Conservation (phyloP, 2,888 invertebrate species). For the Lasioglossum figueresi region DNA sequence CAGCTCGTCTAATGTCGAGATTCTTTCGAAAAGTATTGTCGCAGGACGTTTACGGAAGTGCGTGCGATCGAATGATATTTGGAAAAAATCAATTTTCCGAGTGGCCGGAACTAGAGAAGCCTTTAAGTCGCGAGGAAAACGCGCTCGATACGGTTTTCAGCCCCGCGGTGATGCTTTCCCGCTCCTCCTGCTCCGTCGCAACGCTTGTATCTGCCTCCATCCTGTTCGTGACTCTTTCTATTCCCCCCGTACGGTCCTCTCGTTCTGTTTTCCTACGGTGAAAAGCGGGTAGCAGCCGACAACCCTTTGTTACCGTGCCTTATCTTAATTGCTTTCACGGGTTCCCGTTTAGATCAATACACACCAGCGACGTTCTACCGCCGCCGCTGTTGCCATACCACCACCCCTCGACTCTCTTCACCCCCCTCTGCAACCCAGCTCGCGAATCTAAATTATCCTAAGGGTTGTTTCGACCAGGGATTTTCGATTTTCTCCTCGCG, state of each 20-base stretch:
- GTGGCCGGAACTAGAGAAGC: neutral
- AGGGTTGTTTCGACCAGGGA: slow-evolving; percentile 69
- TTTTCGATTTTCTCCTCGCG: slow-evolving; percentile 42
- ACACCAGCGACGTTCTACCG: slow-evolving; percentile 64
- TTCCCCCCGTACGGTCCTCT: slow-evolving; percentile 33
- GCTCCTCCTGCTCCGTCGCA: slow-evolving; percentile 4
- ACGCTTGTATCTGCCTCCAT: slow-evolving; percentile 31
- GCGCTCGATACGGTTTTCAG: slow-evolving; percentile 27
- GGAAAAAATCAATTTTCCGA: slow-evolving; percentile 2
- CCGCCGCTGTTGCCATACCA: slow-evolving; percentile 51
- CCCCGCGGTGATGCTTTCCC: slow-evolving; percentile 13
- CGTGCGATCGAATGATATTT: neutral
- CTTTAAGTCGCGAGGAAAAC: slow-evolving; percentile 1
- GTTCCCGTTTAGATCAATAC: slow-evolving; percentile 82
- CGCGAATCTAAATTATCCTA: slow-evolving; percentile 77
- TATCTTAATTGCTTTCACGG: slow-evolving; percentile 83
- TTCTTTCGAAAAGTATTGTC: neutral
- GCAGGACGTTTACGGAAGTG: neutral
- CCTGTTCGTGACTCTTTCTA: slow-evolving; percentile 33
- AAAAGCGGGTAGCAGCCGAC: slow-evolving; percentile 77
- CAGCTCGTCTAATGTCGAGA: neutral
- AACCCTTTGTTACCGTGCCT: slow-evolving; percentile 83
- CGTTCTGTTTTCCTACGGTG: slow-evolving; percentile 70
- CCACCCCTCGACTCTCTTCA: slow-evolving; percentile 32
- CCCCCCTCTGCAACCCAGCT: slow-evolving; percentile 31